A percentile compares a stretch with the other conserved stretches of the same genome.
Conservation (phyloP, 2,888 invertebrate species). For the Caenorhabditis sp. region DNA sequence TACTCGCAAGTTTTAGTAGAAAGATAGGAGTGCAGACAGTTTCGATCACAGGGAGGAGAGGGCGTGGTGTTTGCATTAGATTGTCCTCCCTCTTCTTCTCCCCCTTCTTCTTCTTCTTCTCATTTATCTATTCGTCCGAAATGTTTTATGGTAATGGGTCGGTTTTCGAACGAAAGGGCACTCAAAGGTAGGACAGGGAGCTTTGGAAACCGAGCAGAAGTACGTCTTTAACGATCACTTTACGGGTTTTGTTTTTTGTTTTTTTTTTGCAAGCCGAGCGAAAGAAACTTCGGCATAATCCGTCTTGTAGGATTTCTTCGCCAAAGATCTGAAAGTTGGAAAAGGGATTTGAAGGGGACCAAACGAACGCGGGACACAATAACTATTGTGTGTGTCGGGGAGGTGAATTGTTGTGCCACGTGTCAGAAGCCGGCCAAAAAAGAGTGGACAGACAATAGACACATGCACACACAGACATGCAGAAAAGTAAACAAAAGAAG, state of each 20-base stretch:
- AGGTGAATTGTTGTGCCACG: background rate
- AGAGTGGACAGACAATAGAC: conserved; percentile 1
- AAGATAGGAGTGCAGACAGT: background rate
- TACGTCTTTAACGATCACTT: no score
- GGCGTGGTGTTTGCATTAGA: conserved; percentile 47
- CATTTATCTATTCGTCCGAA: conserved; percentile 40
- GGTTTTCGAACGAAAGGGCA: conserved; percentile 5
- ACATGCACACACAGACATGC: background rate
- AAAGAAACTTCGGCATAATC: no score
- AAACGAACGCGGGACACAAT: no score
- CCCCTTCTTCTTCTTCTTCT: background rate
- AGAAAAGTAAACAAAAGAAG: conserved; percentile 43
- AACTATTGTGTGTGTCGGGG: background rate
- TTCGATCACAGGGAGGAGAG: conserved; percentile 14
- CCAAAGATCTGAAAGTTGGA: no score
- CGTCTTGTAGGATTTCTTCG: no score
- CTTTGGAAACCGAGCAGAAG: no score
- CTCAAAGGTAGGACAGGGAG: background rate
- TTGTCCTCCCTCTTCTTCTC: background rate
- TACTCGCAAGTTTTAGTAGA: background rate
- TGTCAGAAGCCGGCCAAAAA: no score
- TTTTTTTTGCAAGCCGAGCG: no score
- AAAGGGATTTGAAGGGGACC: no score
- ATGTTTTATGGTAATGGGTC: conserved; percentile 43
- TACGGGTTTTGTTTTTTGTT: no score